phyloP scores from a whole-genome alignment of 2,797 vertebrate genomes.

The Lithobates pipiens region DNA sequence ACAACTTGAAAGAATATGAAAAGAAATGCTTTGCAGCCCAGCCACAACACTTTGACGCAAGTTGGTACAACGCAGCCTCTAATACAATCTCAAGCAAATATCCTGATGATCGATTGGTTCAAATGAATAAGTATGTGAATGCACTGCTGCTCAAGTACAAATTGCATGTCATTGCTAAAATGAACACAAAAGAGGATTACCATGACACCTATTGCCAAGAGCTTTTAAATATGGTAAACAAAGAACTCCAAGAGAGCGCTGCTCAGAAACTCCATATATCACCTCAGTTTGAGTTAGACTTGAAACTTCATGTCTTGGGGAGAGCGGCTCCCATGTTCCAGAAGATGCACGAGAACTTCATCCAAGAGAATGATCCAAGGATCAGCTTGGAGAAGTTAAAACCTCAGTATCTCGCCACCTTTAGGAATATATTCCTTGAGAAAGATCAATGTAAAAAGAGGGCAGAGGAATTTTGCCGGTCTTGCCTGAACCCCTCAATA shows the following conservation, averaged over 20 bases:
- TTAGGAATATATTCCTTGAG: slow-evolving; percentile 70
- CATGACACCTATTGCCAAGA: slow-evolving; percentile 74
- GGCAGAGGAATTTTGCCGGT: slow-evolving; percentile 63
- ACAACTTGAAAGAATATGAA: neutral
- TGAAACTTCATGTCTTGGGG: slow-evolving; percentile 75
- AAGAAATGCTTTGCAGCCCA: neutral
- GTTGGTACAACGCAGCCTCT: neutral
- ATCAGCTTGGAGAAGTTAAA: slow-evolving; percentile 67
- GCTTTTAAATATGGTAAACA: slow-evolving; percentile 74
- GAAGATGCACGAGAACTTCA: slow-evolving; percentile 71
- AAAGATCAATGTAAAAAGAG: slow-evolving; percentile 68
- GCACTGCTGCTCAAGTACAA: neutral
- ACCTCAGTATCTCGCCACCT: slow-evolving; percentile 66
- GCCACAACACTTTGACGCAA: neutral
- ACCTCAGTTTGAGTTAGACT: slow-evolving; percentile 75
- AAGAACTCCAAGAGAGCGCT: slow-evolving; percentile 62
- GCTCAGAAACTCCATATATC: slow-evolving; percentile 65
- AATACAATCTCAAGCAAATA: neutral
- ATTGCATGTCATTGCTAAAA: slow-evolving; percentile 56
- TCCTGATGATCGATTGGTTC: neutral
- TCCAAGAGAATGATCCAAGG: slow-evolving; percentile 68
- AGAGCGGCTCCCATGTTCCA: slow-evolving; percentile 74
- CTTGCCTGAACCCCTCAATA: slow-evolving; percentile 70
- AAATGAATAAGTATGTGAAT: neutral
- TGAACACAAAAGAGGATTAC: slow-evolving; percentile 69